Percentiles rank a stretch among this genome's conserved stretches.
Evolutionary conservation across 2,888 invertebrate genomes (phyloP).

Genomic region (Agrotis exclamationis): DNA sequence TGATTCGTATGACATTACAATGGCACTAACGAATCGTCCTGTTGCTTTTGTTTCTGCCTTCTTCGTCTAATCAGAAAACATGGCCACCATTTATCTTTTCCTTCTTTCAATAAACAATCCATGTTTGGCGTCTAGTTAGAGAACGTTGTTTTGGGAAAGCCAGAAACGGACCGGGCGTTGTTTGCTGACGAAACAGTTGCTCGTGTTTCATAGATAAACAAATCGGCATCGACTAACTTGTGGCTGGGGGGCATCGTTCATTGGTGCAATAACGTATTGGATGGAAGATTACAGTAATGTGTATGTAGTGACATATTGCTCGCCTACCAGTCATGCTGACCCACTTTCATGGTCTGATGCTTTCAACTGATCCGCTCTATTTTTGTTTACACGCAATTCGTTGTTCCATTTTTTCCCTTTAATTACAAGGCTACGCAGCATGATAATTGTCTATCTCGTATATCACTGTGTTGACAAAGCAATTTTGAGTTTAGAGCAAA

Average conservation of each 20-base stretch:
- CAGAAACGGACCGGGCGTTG: constrained; percentile 1
- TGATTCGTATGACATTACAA: constrained; percentile 34
- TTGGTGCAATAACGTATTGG: constrained; percentile 39
- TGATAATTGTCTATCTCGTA: constrained; percentile 2
- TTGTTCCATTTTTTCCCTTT: neutral
- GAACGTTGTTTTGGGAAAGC: constrained; percentile 15
- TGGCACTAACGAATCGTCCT: constrained; percentile 38
- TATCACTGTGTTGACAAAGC: neutral
- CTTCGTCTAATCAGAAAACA: constrained; percentile 44
- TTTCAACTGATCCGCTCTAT: constrained; percentile 26
- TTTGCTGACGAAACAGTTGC: constrained; percentile 25
- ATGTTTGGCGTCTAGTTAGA: constrained; percentile 41
- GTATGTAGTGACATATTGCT: constrained; percentile 55
- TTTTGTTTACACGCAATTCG: constrained; percentile 27
- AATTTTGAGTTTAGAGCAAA: neutral
- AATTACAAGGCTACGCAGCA: neutral
- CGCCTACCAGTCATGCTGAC: constrained; percentile 38
- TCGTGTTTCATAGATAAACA: constrained; percentile 41
- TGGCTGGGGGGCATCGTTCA: constrained; percentile 20
- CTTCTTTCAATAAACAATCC: constrained; percentile 32
- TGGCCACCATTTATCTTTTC: constrained; percentile 45
- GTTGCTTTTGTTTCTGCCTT: constrained; percentile 22
- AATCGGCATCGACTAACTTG: constrained; percentile 35
- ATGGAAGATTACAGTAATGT: constrained; percentile 54
- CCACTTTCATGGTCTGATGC: constrained; percentile 38